A percentile compares a stretch with the other conserved stretches of the same genome.
These are phyloP conservation scores for Ophthalmolycus amberensis DNA, from an alignment of 2,113 vertebrate species.

Conservation along the genomic window DNA sequence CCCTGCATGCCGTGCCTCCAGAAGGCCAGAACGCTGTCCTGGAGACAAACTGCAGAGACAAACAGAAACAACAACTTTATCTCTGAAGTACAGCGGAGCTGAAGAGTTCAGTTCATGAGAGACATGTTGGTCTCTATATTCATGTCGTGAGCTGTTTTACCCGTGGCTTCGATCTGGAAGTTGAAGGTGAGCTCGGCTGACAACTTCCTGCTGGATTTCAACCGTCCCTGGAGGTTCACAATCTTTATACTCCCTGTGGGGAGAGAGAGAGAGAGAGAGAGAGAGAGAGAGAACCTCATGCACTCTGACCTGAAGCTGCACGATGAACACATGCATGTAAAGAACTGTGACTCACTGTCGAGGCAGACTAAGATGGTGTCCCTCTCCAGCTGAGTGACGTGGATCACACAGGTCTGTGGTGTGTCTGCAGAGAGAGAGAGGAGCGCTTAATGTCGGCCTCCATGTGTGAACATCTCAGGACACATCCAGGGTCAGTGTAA, in stretches of 20 bases:
- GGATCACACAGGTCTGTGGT: constrained; percentile 94
- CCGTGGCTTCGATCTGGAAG: constrained; percentile 97
- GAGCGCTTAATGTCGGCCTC: background rate
- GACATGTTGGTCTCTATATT: background rate
- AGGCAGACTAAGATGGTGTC: constrained; percentile 98
- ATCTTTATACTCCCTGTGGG: constrained; percentile 95
- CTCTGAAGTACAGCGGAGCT: background rate
- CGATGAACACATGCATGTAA: background rate
- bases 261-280: background rate
- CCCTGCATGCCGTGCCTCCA: constrained; percentile 99
- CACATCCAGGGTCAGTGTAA: background rate
- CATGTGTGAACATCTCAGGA: too few relatives aligned
- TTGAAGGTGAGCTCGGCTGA: constrained; percentile 97
- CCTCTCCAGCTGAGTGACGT: constrained; percentile 96
- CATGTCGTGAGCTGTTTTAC: constrained; percentile 75
- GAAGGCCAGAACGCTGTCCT: constrained; percentile 97
- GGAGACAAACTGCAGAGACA: constrained; percentile 90
- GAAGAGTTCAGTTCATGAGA: too few relatives aligned
- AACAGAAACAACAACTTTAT: background rate
- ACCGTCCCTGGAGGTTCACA: constrained; percentile 95
- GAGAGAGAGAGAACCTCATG: too few relatives aligned
- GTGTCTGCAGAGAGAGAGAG: constrained; percentile 85
- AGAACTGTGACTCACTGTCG: constrained; percentile 88
- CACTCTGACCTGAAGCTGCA: background rate
- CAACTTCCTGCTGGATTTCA: constrained; percentile 97